These are phyloP conservation scores for Hylaea fasciaria DNA, from an alignment of 2,888 invertebrate genomes.

Conservation along the genomic window DNA sequence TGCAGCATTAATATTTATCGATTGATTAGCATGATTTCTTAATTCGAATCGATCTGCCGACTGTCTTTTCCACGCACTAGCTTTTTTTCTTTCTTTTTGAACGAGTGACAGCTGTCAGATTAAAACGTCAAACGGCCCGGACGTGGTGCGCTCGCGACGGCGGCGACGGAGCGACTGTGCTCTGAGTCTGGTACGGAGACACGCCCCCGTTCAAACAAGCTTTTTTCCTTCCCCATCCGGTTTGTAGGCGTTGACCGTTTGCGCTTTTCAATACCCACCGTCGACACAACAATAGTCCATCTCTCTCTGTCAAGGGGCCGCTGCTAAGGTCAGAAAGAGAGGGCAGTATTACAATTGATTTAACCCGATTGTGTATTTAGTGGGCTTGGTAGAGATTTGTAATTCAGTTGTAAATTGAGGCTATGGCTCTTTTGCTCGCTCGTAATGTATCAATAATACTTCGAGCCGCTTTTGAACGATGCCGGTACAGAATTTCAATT, in stretches of 20 bases:
- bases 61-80: conserved; percentile 30
- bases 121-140: conserved; percentile 59
- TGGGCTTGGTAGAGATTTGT: conserved; percentile 78
- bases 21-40: conserved; percentile 65
- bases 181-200: conserved; percentile 55
- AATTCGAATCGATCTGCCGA: conserved; percentile 44
- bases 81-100: conserved; percentile 24
- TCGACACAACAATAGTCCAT: conserved; percentile 47
- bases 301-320: conserved; percentile 44
- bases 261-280: conserved; percentile 61
- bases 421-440: conserved; percentile 76
- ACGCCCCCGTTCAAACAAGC: conserved; percentile 79
- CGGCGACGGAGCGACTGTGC: conserved; percentile 74
- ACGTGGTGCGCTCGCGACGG: conserved; percentile 70
- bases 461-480: conserved; percentile 57
- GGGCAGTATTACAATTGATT: conserved; percentile 69
- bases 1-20: conserved; percentile 60
- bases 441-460: conserved; percentile 84
- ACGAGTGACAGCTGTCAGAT: conserved; percentile 69
- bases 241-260: conserved; percentile 71
- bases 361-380: conserved; percentile 81
- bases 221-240: conserved; percentile 71
- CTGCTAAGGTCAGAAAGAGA: conserved; percentile 48
- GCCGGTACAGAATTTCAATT: conserved; percentile 79
- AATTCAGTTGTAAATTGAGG: conserved; percentile 82